Percentiles rank a stretch among this genome's conserved stretches.
These are phyloP conservation scores for Gorilla gorilla DNA, from an alignment of 2,113 vertebrate genomes.

Conservation along the genomic window DNA sequence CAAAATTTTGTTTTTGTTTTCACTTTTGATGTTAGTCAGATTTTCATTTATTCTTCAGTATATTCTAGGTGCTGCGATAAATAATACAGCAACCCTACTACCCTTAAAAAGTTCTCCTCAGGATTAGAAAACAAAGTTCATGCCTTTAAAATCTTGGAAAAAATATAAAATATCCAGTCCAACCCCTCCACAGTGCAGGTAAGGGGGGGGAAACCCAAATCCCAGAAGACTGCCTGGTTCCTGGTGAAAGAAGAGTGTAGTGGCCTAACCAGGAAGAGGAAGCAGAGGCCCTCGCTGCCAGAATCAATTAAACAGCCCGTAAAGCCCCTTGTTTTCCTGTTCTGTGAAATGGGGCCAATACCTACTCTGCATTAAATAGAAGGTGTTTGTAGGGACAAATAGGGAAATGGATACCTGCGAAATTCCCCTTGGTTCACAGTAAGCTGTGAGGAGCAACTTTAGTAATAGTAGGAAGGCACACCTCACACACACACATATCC, in stretches of 20 bases:
- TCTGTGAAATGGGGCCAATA: neutral
- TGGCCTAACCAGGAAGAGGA: neutral
- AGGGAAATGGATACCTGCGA: neutral
- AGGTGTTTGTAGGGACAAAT: neutral
- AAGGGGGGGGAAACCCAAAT: neutral
- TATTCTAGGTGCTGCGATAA: neutral
- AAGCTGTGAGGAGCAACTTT: neutral
- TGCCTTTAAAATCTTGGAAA: neutral
- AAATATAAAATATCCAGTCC: neutral
- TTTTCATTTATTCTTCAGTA: neutral
- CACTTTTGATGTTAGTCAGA: neutral
- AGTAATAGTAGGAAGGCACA: neutral
- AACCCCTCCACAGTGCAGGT: neutral
- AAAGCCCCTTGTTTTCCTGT: neutral
- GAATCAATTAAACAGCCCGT: neutral
- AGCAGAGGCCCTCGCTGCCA: neutral
- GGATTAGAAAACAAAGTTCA: slow-evolving; percentile 37
- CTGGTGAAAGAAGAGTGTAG: neutral
- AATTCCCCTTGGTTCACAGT: neutral
- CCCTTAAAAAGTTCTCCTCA: neutral
- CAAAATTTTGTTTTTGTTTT: slow-evolving; percentile 7
- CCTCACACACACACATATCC: neutral
- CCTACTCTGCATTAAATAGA: neutral
- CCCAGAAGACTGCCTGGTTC: neutral
- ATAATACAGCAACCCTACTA: neutral